phyloP scores from a whole-genome alignment of 2,888 invertebrate genomes.

The Zygaena filipendulae region DNA sequence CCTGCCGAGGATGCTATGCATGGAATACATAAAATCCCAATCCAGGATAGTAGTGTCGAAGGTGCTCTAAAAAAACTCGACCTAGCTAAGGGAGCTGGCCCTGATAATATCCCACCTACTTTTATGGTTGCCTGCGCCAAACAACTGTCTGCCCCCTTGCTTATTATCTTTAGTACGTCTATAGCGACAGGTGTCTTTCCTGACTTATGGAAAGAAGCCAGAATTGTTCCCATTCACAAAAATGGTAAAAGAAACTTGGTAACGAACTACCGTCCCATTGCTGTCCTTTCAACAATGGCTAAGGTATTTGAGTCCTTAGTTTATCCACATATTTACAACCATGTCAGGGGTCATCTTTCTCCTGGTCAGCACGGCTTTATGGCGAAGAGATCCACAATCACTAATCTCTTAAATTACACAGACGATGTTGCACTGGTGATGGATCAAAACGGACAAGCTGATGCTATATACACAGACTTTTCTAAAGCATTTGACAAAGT shows the following conservation, averaged over 20 bases:
- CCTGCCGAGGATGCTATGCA: too few relatives aligned
- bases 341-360: too few relatives aligned
- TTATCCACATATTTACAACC: conserved; percentile 8
- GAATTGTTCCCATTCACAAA: conserved; percentile 9
- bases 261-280: conserved; percentile 9
- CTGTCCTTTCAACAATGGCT: conserved; percentile 10
- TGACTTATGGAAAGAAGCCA: conserved; percentile 7
- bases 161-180: conserved; percentile 5
- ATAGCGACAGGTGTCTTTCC: conserved; percentile 7
- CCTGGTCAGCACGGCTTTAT: conserved; percentile 18
- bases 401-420: too few relatives aligned
- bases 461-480: too few relatives aligned
- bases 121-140: conserved; percentile 4
- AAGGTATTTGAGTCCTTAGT: conserved; percentile 15
- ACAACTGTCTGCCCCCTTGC: conserved; percentile 2
- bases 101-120: conserved; percentile 7
- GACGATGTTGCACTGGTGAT: too few relatives aligned
- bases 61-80: conserved; percentile 4
- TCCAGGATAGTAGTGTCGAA: too few relatives aligned
- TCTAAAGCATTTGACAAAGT: too few relatives aligned
- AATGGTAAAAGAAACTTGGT: conserved; percentile 4
- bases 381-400: conserved; percentile 8
- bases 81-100: conserved; percentile 5
- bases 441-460: too few relatives aligned
- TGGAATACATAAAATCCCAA: too few relatives aligned